Conservation (phyloP, 2,113 vertebrate genomes). For the Epinephelus moara region DNA sequence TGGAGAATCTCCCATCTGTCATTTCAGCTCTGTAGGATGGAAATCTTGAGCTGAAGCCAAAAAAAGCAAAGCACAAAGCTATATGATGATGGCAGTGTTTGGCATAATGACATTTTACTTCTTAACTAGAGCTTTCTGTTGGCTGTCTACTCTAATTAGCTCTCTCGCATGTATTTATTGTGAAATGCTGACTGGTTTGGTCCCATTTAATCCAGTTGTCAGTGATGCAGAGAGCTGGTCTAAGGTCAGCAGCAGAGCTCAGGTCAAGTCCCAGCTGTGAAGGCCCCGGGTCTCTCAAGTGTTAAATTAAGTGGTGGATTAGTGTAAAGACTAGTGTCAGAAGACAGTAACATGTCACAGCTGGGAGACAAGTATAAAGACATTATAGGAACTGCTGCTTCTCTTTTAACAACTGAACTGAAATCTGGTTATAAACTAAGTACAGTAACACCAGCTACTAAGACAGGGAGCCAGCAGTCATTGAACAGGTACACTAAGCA, state of each 20-base stretch:
- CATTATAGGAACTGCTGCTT: no score
- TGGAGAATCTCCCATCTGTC: slow-evolving; percentile 26
- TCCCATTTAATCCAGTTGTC: not conserved
- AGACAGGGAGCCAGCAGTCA: no score
- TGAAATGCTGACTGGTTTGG: not conserved
- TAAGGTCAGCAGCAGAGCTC: slow-evolving; percentile 28
- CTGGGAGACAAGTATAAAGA: not conserved
- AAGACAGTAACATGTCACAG: not conserved
- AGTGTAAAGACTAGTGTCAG: slow-evolving; percentile 1
- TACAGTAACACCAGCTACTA: not conserved
- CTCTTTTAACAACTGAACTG: no score
- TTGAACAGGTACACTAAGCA: no score
- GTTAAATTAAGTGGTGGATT: slow-evolving; percentile 24
- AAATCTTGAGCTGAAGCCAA: slow-evolving; percentile 7
- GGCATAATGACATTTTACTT: not conserved
- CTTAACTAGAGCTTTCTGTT: not conserved
- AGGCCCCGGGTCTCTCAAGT: slow-evolving; percentile 1
- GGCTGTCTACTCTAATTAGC: slow-evolving; percentile 2
- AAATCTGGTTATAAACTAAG: no score
- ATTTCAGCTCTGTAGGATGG: slow-evolving; percentile 5
- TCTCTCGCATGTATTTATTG: not conserved
- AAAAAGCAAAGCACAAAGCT: slow-evolving; percentile 4
- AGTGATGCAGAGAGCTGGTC: not conserved
- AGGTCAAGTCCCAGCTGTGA: slow-evolving; percentile 9
- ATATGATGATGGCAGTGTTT: not conserved